phyloP scores from a whole-genome alignment of 2,888 invertebrate genomes.

The Drosophila subsilvestris region DNA sequence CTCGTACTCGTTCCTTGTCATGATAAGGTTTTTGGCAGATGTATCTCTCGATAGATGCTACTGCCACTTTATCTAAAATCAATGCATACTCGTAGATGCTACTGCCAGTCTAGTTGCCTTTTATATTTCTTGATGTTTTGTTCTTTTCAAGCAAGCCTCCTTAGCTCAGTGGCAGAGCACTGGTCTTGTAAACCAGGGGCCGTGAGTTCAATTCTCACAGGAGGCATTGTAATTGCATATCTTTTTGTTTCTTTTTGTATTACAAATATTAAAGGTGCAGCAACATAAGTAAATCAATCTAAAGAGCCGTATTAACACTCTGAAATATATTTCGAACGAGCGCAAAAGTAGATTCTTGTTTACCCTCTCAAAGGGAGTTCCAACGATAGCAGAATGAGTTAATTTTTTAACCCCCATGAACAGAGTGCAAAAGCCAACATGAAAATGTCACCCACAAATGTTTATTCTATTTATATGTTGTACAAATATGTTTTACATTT shows the following conservation, averaged over 20 bases:
- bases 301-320: not conserved
- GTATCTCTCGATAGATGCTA: not conserved
- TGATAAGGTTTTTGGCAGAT: not conserved
- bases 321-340: not conserved
- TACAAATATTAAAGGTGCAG: not conserved
- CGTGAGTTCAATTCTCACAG: slow-evolving; percentile 96
- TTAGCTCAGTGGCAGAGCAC: slow-evolving; percentile 96
- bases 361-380: not conserved
- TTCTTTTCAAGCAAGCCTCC: slow-evolving; percentile 86
- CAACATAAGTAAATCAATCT: not conserved
- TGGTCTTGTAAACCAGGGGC: slow-evolving; percentile 96
- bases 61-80: not conserved
- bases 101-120: not conserved
- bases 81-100: not conserved
- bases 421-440: slow-evolving; percentile 23
- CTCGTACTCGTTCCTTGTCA: not conserved
- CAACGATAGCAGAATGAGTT: too few relatives aligned
- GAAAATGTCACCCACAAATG: slow-evolving; percentile 28
- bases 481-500: slow-evolving; percentile 68
- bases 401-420: slow-evolving; percentile 3
- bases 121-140: not conserved
- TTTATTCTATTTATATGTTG: slow-evolving; percentile 51
- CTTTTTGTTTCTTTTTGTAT: not conserved
- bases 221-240: slow-evolving; percentile 86
- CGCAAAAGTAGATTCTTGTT: too few relatives aligned